These are phyloP conservation scores for Hypotaenidia okinawae DNA, from an alignment of 2,797 vertebrate species.

Conservation along the genomic window DNA sequence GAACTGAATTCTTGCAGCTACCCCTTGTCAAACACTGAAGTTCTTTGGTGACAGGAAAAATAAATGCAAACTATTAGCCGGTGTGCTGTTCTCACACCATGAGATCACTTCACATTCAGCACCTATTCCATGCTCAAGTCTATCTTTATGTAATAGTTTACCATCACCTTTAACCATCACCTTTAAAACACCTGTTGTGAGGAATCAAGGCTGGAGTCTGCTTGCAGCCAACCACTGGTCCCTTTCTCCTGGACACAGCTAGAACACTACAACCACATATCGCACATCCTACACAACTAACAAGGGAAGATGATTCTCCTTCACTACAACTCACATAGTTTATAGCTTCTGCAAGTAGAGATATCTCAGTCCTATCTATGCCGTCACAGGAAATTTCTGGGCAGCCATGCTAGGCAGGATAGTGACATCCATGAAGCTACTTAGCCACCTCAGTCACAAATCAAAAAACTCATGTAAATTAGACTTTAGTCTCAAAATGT, in stretches of 20 bases:
- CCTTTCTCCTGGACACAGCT: neutral
- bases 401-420: neutral
- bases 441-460: neutral
- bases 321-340: neutral
- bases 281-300: neutral
- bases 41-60: neutral
- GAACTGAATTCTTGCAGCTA: neutral
- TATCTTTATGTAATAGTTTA: neutral
- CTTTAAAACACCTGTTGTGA: neutral
- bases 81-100: neutral
- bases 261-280: neutral
- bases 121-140: neutral
- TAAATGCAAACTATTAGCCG: neutral
- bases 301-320: neutral
- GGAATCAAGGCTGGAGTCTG: neutral
- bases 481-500: slow-evolving; percentile 64
- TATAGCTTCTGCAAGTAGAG: neutral
- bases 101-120: neutral
- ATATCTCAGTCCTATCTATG: neutral
- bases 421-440: slow-evolving; percentile 2
- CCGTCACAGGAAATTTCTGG: slow-evolving; percentile 10
- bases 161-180: neutral
- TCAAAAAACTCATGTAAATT: slow-evolving; percentile 66
- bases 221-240: neutral
- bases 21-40: neutral